phyloP scores from a whole-genome alignment of 2,888 invertebrate species.

The Mycalesis mineus region DNA sequence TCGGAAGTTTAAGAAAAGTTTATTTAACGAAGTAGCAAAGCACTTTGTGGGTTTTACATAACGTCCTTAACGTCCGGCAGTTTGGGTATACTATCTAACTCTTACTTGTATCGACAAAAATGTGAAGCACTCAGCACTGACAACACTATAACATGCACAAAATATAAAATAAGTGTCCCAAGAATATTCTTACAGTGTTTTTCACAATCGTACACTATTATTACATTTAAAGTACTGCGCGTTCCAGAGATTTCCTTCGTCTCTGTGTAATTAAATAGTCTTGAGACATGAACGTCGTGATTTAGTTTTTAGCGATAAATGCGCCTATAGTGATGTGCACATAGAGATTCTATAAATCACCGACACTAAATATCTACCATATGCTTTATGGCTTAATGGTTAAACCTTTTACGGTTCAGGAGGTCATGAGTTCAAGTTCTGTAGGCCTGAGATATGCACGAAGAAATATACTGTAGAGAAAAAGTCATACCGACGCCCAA shows the following conservation, averaged over 20 bases:
- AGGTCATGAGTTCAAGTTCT: no score
- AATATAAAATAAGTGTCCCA: constrained; percentile 20
- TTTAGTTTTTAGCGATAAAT: constrained; percentile 1
- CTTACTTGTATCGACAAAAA: constrained; percentile 27
- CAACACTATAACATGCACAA: constrained; percentile 22
- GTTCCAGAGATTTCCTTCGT: neutral
- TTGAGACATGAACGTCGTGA: neutral
- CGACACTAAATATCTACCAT: no score
- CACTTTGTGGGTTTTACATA: no score
- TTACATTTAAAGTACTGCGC: constrained; percentile 3
- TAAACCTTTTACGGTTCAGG: no score
- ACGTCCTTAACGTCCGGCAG: no score
- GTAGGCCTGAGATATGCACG: no score
- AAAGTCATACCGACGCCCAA: no score
- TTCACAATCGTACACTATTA: constrained; percentile 11
- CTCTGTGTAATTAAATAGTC: neutral
- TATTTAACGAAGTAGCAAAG: no score
- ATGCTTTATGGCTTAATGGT: no score
- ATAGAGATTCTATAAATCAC: neutral
- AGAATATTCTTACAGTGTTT: neutral
- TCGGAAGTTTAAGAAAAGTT: no score
- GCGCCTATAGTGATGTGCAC: neutral
- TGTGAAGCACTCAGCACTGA: constrained; percentile 34
- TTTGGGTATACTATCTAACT: no score
- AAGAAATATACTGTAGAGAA: no score